Percentiles rank a stretch among this genome's conserved stretches.
These are phyloP conservation scores for Pilophorus perplexus DNA, from an alignment of 2,888 invertebrate genomes.

Conservation along the genomic window DNA sequence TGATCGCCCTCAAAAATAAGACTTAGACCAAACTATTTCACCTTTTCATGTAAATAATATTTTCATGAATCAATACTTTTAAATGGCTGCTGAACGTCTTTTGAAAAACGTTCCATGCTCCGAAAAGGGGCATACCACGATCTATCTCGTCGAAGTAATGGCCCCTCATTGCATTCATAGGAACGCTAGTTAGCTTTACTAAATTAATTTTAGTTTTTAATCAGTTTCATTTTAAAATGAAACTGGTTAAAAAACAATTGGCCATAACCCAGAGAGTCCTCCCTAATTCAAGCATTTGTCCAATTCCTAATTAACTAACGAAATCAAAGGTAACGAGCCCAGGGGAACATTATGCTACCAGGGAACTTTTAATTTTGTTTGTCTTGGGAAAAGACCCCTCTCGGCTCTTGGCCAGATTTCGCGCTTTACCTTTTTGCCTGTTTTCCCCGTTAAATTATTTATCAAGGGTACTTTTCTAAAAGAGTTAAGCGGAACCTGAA, in stretches of 20 bases:
- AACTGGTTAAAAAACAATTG: not conserved
- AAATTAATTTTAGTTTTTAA: conserved; percentile 1
- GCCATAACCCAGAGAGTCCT: conserved; percentile 2
- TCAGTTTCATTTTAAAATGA: conserved; percentile 5
- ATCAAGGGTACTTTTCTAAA: conserved; percentile 34
- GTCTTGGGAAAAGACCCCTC: not conserved
- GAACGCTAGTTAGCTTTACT: too few relatives aligned
- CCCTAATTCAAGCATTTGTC: conserved; percentile 26
- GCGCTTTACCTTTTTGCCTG: conserved; percentile 14
- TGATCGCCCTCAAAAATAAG: too few relatives aligned
- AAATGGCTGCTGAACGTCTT: too few relatives aligned
- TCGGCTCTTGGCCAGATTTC: not conserved
- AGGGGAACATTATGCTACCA: conserved; percentile 15
- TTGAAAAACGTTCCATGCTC: too few relatives aligned
- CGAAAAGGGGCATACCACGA: too few relatives aligned
- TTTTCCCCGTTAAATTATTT: conserved; percentile 26
- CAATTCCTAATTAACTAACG: conserved; percentile 32
- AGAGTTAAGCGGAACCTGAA: conserved; percentile 3
- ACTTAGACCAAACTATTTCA: too few relatives aligned
- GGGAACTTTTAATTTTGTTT: conserved; percentile 32
- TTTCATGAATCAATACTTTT: too few relatives aligned
- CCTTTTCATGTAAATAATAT: too few relatives aligned
- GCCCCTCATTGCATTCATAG: too few relatives aligned
- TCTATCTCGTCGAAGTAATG: too few relatives aligned
- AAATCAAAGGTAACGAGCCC: conserved; percentile 23